These are phyloP conservation scores for Muschampia staudingeri DNA, from an alignment of 2,888 invertebrate genomes.

Conservation along the genomic window DNA sequence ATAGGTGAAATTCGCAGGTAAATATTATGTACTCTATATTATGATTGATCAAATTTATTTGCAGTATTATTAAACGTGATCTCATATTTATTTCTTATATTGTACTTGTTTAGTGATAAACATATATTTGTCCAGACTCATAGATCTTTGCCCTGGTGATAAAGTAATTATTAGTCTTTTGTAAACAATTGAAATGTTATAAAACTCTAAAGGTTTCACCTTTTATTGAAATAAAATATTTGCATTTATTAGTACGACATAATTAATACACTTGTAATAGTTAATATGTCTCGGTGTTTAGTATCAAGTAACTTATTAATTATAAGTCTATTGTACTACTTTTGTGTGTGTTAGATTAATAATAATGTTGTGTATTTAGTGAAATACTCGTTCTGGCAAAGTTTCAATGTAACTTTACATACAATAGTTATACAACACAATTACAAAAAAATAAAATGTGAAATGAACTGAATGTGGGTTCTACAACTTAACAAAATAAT, in stretches of 20 bases:
- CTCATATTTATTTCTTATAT: slow-evolving; percentile 1
- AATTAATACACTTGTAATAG: neutral
- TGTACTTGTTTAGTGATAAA: neutral
- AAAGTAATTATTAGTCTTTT: neutral
- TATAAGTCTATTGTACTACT: neutral
- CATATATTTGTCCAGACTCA: neutral
- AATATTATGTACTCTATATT: no score
- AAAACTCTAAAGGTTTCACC: neutral
- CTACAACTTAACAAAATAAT: no score
- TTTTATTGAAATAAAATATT: no score
- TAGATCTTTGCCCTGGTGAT: neutral
- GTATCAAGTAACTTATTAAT: neutral
- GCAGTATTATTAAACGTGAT: neutral
- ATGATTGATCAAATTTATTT: neutral
- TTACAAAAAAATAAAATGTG: no score
- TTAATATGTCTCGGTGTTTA: neutral
- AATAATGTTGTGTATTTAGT: neutral
- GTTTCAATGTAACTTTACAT: neutral
- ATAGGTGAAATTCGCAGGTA: no score
- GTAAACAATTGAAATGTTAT: neutral
- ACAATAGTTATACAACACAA: no score
- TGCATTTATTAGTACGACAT: neutral
- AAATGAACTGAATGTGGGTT: no score
- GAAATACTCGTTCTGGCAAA: neutral
- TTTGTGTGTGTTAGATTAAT: neutral